phyloP scores from a whole-genome alignment of 2,797 vertebrate species.

The Myiotriccus ornatus region DNA sequence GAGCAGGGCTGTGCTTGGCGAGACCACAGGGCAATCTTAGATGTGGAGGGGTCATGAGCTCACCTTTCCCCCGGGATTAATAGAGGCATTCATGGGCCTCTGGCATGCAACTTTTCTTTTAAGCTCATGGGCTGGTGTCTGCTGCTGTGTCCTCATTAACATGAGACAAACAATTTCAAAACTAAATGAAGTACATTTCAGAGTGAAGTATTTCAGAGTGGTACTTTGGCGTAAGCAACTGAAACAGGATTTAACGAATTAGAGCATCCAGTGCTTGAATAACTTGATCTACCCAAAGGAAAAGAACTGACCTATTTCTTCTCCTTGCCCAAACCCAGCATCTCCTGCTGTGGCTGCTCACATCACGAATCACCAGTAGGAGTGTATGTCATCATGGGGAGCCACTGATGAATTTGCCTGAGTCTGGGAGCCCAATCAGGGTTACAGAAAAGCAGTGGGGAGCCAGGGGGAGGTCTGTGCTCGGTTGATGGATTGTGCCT shows the following conservation, averaged over 20 bases:
- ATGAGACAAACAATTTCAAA: conserved; percentile 9
- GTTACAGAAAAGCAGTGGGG: background rate
- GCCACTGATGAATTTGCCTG: background rate
- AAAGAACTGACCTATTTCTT: conserved; percentile 4
- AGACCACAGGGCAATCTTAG: fast-evolving
- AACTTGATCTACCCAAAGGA: background rate
- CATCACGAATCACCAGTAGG: background rate
- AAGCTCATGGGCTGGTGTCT: background rate
- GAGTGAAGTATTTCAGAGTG: background rate
- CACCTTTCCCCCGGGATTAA: background rate
- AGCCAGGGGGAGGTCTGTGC: background rate
- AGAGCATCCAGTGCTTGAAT: background rate
- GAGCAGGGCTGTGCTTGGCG: background rate
- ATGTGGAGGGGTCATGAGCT: background rate
- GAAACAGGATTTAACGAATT: background rate
- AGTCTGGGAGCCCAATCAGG: background rate
- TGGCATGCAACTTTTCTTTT: background rate
- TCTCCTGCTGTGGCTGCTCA: background rate
- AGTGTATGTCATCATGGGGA: background rate
- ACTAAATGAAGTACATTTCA: background rate
- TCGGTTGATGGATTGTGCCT: background rate
- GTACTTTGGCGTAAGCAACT: background rate
- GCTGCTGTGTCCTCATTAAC: background rate
- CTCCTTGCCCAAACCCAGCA: background rate
- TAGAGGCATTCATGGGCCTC: background rate